Evolutionary conservation across 2,797 vertebrate genomes (phyloP).

Genomic region (Spondyliosoma cantharus): DNA sequence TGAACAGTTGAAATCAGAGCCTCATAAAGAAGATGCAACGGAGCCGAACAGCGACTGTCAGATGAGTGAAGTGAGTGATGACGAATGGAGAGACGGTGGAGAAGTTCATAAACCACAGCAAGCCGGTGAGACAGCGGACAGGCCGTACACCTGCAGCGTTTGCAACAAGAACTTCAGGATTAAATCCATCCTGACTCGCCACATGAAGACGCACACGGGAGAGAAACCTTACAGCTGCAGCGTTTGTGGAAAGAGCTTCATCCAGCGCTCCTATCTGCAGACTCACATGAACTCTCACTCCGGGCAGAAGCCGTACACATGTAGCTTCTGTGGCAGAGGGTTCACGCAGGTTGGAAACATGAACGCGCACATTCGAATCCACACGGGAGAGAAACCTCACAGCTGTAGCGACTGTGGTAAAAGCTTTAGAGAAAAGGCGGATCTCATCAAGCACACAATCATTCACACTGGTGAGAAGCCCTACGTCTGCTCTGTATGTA

Average conservation of each 20-base stretch:
- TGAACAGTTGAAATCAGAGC: conserved; percentile 30
- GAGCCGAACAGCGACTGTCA: conserved; percentile 34
- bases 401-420: conserved; percentile 59
- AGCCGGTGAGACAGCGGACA: conserved; percentile 13
- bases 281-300: conserved; percentile 69
- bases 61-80: conserved; percentile 34
- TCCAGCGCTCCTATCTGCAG: conserved; percentile 62
- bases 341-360: conserved; percentile 67
- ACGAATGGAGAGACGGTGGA: conserved; percentile 24
- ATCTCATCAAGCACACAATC: conserved; percentile 61
- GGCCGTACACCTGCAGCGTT: conserved; percentile 48
- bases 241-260: conserved; percentile 62
- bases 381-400: conserved; percentile 68
- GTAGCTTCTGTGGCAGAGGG: conserved; percentile 55
- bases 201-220: conserved; percentile 65
- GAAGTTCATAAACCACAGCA: neutral
- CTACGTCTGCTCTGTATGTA: conserved; percentile 50
- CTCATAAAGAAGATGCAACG: neutral
- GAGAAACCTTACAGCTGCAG: conserved; percentile 64
- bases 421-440: conserved; percentile 60
- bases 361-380: conserved; percentile 67
- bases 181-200: conserved; percentile 65
- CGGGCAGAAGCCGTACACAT: conserved; percentile 54
- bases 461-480: conserved; percentile 67
- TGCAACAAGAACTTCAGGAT: conserved; percentile 63